A percentile compares a stretch with the other conserved stretches of the same genome.
phyloP scores from a whole-genome alignment of 2,113 vertebrate genomes.

The Tachysurus vachellii region DNA sequence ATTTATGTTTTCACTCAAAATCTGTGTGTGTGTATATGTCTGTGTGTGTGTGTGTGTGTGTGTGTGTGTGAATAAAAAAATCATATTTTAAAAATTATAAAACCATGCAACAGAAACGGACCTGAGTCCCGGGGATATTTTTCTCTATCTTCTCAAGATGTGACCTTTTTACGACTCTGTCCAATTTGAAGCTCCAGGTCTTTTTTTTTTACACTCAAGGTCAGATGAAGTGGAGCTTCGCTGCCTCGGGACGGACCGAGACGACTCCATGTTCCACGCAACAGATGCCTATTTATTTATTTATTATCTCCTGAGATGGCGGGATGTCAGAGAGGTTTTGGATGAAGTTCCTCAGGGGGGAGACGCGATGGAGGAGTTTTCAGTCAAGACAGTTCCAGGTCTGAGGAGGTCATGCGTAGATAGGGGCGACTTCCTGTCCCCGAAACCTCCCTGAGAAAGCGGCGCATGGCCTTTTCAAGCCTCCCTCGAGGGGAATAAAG shows the following conservation, averaged over 20 bases:
- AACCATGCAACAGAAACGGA: conserved; percentile 6
- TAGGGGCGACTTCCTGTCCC: conserved; percentile 44
- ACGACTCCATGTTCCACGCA: conserved; percentile 19
- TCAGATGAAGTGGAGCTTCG: conserved; percentile 40
- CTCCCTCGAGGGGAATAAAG: conserved; percentile 22
- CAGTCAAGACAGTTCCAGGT: conserved; percentile 37
- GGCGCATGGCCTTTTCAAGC: conserved; percentile 15
- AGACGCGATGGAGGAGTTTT: conserved; percentile 25
- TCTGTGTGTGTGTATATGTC: background rate
- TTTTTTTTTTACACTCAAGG: conserved; percentile 44
- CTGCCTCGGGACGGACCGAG: conserved; percentile 31
- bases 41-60: background rate
- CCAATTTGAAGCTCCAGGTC: conserved; percentile 33
- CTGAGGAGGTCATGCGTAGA: conserved; percentile 36
- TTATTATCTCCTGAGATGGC: conserved; percentile 45
- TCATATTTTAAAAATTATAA: conserved; percentile 27
- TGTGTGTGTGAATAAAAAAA: background rate
- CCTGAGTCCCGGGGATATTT: conserved; percentile 25
- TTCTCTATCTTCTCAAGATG: background rate
- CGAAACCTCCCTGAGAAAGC: conserved; percentile 22
- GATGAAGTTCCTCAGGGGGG: conserved; percentile 14
- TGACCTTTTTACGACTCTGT: conserved; percentile 25
- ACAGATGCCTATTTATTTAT: conserved; percentile 28
- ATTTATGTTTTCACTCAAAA: background rate
- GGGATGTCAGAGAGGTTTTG: conserved; percentile 52